phyloP scores from a whole-genome alignment of 2,888 invertebrate species.

The Octodonta nipae region DNA sequence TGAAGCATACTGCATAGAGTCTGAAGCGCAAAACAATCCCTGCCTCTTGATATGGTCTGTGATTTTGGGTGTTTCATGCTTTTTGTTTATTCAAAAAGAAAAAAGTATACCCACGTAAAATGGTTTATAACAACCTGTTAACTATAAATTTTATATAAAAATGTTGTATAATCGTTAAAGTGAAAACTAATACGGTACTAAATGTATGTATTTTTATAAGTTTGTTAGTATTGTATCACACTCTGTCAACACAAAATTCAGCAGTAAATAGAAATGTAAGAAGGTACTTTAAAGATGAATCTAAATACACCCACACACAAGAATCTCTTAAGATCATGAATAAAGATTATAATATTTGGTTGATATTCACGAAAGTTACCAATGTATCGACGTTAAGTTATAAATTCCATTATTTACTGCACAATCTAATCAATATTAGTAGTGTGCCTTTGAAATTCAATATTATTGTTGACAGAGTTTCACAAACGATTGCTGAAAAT shows the following conservation, averaged over 20 bases:
- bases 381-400: conserved; percentile 38
- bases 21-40: too few relatives aligned
- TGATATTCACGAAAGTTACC: conserved; percentile 45
- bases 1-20: too few relatives aligned
- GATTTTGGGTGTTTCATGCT: too few relatives aligned
- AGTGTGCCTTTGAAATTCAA: conserved; percentile 43
- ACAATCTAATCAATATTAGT: conserved; percentile 38
- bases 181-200: conserved; percentile 15
- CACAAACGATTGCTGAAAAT: conserved; percentile 42
- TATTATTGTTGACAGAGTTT: conserved; percentile 48
- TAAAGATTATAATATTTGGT: conserved; percentile 40
- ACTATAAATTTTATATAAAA: too few relatives aligned
- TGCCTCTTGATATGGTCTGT: too few relatives aligned
- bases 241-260: conserved; percentile 14
- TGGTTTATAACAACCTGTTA: too few relatives aligned
- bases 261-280: conserved; percentile 11
- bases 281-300: conserved; percentile 10
- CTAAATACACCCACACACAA: conserved; percentile 7
- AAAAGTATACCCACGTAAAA: too few relatives aligned
- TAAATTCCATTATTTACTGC: conserved; percentile 40
- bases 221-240: conserved; percentile 17
- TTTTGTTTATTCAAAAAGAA: too few relatives aligned
- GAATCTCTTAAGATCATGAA: conserved; percentile 9
- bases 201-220: conserved; percentile 19
- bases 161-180: conserved; percentile 17